phyloP scores from a whole-genome alignment of 2,888 invertebrate genomes.

The Lasioglossum lativentre region DNA sequence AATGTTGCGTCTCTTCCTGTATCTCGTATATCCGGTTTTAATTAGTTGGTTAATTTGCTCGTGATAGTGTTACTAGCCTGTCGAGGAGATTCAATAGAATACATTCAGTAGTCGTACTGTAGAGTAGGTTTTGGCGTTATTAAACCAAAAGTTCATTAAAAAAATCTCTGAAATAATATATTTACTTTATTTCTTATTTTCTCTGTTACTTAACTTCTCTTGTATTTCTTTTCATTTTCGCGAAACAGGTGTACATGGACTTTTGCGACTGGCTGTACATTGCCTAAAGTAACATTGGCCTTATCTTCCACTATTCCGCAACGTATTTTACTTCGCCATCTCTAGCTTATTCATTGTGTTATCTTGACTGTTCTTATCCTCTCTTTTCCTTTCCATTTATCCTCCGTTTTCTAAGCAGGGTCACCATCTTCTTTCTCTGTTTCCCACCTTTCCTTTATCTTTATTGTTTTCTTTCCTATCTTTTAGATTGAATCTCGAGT shows the following conservation, averaged over 20 bases:
- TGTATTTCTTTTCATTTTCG: background rate
- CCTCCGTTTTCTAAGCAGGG: background rate
- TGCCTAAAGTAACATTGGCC: background rate
- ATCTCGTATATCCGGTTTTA: background rate
- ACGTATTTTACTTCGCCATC: conserved; percentile 6
- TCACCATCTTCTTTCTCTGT: background rate
- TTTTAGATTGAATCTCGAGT: background rate
- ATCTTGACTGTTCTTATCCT: background rate
- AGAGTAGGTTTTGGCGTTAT: background rate
- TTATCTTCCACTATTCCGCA: conserved; percentile 4
- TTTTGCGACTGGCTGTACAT: background rate
- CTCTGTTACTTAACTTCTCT: background rate
- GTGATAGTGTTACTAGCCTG: background rate
- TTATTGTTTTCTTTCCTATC: background rate
- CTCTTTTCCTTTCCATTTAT: background rate
- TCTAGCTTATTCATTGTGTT: background rate
- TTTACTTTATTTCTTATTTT: background rate
- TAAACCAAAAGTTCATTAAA: background rate
- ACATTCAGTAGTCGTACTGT: background rate
- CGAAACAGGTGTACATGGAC: background rate
- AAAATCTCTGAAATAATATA: background rate
- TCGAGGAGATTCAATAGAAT: background rate
- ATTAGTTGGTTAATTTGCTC: background rate
- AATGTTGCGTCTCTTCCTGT: background rate
- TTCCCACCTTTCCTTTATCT: background rate